Conservation (phyloP, 30 jellyfish, hydroid and myxozoan species). For the Sanderia malayensis region DNA sequence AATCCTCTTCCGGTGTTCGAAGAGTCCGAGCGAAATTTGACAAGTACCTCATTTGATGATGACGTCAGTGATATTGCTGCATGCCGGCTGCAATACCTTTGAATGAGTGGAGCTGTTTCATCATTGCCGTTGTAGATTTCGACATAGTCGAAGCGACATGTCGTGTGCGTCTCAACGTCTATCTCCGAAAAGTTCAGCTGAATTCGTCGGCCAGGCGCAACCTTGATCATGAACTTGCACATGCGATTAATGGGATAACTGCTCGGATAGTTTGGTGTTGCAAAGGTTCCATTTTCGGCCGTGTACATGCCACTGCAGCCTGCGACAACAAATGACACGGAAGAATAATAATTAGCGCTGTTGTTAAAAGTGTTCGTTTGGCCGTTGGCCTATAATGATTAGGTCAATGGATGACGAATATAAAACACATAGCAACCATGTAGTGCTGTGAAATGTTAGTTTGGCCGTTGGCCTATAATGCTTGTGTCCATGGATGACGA, state of each 20-base stretch:
- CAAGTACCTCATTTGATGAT: constrained; percentile 35
- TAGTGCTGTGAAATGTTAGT: too few species aligned
- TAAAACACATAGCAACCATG: too few species aligned
- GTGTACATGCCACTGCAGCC: constrained; percentile 62
- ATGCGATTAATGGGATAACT: constrained; percentile 23
- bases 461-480: too few species aligned
- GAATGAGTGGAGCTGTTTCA: constrained; percentile 50
- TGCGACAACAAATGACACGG: too few species aligned
- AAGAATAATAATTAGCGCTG: too few species aligned
- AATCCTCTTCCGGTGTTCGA: constrained; percentile 56
- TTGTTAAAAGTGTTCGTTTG: too few species aligned
- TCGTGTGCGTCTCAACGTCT: constrained; percentile 40
- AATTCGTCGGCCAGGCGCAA: constrained; percentile 32
- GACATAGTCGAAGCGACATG: constrained; percentile 50
- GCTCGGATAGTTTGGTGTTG: constrained; percentile 65
- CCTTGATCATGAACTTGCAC: constrained; percentile 38
- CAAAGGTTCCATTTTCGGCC: constrained; percentile 43
- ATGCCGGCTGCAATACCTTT: constrained; percentile 45
- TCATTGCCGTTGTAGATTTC: constrained; percentile 62
- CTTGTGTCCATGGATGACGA: too few species aligned
- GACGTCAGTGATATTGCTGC: constrained; percentile 36
- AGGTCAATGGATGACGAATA: too few species aligned
- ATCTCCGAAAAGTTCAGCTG: constrained; percentile 52
- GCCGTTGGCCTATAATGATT: too few species aligned
- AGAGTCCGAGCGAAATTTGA: constrained; percentile 47